Evolutionary conservation across 2,113 vertebrate genomes (phyloP).

Genomic region (Nerophis lumbriciformis): DNA sequence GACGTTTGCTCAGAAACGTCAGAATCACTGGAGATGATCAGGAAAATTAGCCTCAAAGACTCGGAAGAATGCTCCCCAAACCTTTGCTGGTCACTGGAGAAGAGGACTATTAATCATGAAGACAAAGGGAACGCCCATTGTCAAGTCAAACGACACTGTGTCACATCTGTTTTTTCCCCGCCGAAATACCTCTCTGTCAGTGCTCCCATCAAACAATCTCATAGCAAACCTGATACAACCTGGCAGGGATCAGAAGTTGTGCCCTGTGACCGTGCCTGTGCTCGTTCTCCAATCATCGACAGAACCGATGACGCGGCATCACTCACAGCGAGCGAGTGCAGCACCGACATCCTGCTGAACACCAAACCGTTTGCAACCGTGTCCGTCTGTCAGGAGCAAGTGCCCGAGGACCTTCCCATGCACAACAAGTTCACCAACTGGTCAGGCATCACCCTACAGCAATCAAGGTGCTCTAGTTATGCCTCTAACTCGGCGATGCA

Average conservation of each 20-base stretch:
- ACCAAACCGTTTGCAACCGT: conserved; percentile 30
- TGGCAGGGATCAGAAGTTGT: conserved; percentile 8
- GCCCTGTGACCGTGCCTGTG: conserved; percentile 21
- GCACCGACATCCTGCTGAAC: conserved; percentile 77
- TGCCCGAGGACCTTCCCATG: conserved; percentile 75
- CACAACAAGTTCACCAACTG: conserved; percentile 91
- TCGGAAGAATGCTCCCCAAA: conserved; percentile 20
- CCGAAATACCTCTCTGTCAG: conserved; percentile 20
- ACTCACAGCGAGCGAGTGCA: conserved; percentile 75
- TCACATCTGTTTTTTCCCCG: conserved; percentile 1
- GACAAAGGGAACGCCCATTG: background rate
- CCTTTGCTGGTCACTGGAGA: conserved; percentile 14
- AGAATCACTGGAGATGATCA: conserved; percentile 48
- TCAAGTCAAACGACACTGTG: conserved; percentile 9
- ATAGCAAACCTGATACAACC: conserved; percentile 1
- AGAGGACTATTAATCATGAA: conserved; percentile 12
- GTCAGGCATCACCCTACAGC: conserved; percentile 73
- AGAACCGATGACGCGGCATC: conserved; percentile 63
- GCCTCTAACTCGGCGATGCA: conserved; percentile 21
- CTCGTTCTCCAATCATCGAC: conserved; percentile 40
- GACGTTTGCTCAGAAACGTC: conserved; percentile 32
- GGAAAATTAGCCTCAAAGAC: conserved; percentile 27
- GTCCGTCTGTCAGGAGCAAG: conserved; percentile 1
- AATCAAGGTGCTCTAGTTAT: conserved; percentile 22
- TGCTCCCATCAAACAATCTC: background rate